A percentile compares a stretch with the other conserved stretches of the same genome.
phyloP scores from a whole-genome alignment of 2,797 vertebrate genomes.

The Enteromius trimaculatus region DNA sequence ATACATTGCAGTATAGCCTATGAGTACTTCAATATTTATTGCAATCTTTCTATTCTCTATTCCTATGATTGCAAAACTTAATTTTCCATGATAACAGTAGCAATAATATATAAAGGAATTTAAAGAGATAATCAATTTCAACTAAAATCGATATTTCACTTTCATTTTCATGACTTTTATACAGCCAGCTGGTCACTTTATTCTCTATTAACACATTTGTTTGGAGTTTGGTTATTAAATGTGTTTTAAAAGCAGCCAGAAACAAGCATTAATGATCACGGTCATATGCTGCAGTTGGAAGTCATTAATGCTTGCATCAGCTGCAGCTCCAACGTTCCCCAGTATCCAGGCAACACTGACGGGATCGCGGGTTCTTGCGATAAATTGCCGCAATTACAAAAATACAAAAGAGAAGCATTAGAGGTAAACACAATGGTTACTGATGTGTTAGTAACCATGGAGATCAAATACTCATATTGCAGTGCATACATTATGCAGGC shows the following conservation, averaged over 20 bases:
- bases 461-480: neutral
- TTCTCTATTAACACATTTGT: neutral
- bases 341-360: conserved; percentile 38
- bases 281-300: conserved; percentile 8
- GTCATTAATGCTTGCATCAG: conserved; percentile 10
- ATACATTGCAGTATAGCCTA: neutral
- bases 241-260: conserved; percentile 13
- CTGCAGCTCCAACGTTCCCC: neutral
- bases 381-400: conserved; percentile 41
- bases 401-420: conserved; percentile 32
- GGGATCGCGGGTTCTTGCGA: conserved; percentile 17
- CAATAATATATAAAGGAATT: neutral
- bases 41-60: too few species aligned
- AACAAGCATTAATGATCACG: neutral
- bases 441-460: conserved; percentile 26
- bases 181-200: neutral
- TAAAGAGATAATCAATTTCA: neutral
- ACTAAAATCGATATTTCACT: neutral
- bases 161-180: neutral
- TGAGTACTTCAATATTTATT: neutral
- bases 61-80: too few species aligned
- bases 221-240: neutral
- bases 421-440: conserved; percentile 7
- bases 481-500: conserved; percentile 12
- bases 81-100: too few species aligned